Conservation (phyloP, 2,888 invertebrate species). For the Tanypteryx hageni region DNA sequence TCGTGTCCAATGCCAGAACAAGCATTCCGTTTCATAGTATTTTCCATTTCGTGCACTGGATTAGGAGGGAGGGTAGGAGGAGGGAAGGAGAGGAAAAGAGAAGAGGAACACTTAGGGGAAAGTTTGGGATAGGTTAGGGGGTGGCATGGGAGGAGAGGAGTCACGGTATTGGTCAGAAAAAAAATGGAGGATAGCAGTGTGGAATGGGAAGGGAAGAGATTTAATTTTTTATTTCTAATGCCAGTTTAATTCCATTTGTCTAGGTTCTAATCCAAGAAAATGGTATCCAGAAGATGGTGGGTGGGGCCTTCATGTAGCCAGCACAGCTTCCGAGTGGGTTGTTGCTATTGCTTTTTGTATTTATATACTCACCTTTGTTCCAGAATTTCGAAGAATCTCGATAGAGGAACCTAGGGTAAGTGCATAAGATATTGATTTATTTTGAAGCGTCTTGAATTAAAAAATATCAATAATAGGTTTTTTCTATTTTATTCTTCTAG, state of each 20-base stretch:
- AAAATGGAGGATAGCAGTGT: no score
- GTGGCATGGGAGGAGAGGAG: no score
- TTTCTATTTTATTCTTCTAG: no score
- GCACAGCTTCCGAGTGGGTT: conserved; percentile 82
- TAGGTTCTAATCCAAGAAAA: conserved; percentile 75
- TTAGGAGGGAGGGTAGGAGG: no score
- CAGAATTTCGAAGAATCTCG: conserved; percentile 80
- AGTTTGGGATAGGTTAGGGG: no score
- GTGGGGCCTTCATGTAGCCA: conserved; percentile 81
- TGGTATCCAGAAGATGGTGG: conserved; percentile 80
- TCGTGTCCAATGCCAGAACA: no score
- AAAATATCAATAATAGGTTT: not conserved
- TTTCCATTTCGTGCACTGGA: no score
- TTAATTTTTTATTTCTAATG: not conserved
- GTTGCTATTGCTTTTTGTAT: conserved; percentile 80
- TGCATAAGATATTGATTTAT: not conserved
- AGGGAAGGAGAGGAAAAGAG: no score
- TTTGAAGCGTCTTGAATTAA: not conserved
- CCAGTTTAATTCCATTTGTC: conserved; percentile 65
- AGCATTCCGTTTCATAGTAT: no score
- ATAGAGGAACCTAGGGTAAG: conserved; percentile 77
- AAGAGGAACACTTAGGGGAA: no score
- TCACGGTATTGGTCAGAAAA: no score
- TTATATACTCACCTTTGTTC: conserved; percentile 81
- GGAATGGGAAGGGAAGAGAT: no score